phyloP scores from a whole-genome alignment of 2,797 vertebrate genomes.

The Chlorospingus semifuscus region DNA sequence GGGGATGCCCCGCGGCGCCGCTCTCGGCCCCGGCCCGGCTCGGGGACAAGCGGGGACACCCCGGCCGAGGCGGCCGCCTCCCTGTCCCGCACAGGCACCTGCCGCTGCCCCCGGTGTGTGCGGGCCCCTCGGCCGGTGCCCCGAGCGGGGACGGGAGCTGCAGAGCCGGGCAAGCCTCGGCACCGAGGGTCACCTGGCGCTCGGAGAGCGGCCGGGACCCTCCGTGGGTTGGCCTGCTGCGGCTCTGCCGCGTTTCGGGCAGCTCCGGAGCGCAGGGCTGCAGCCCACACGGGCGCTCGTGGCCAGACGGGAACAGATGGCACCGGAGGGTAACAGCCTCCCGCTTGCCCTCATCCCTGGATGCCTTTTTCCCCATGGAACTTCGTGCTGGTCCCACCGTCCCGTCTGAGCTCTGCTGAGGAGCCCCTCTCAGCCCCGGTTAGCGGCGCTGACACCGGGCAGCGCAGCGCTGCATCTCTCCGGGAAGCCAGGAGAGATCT shows the following conservation, averaged over 20 bases:
- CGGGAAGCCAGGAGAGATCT: not conserved
- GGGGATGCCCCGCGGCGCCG: not conserved
- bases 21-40: not conserved
- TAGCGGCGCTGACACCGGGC: not conserved
- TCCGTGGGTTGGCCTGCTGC: too few species aligned
- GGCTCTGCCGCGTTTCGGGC: not conserved
- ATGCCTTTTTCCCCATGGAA: not conserved
- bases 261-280: not conserved
- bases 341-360: not conserved
- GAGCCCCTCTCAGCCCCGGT: not conserved
- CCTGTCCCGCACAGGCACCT: not conserved
- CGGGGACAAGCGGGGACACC: not conserved
- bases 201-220: not conserved
- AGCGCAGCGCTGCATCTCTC: not conserved
- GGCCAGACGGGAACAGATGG: not conserved
- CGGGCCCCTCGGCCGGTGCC: not conserved
- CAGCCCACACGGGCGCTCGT: not conserved
- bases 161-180: not conserved
- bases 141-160: not conserved
- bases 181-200: not conserved
- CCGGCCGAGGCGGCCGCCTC: not conserved
- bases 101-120: not conserved
- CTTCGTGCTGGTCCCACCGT: not conserved
- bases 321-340: too few species aligned
- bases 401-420: not conserved